These are phyloP conservation scores for Capricornis sumatraensis DNA, from an alignment of 2,113 vertebrate species.

Conservation along the genomic window DNA sequence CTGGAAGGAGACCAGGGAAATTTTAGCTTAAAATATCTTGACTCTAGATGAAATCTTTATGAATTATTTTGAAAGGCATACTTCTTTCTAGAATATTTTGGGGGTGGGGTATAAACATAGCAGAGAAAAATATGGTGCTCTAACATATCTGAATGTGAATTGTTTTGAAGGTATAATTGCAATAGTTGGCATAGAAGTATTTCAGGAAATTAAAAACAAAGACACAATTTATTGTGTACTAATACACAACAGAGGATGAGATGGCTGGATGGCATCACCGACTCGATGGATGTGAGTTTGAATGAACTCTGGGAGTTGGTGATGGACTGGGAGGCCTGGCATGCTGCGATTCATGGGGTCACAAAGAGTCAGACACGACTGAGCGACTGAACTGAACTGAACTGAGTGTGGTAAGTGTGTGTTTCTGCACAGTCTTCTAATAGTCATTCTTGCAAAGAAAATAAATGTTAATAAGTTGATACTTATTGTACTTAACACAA, in stretches of 20 bases:
- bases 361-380: too few relatives aligned
- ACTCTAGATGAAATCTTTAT: background rate
- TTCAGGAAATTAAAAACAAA: slow-evolving; percentile 22
- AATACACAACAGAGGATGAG: background rate
- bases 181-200: background rate
- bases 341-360: too few relatives aligned
- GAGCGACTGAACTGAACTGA: too few relatives aligned
- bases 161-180: background rate
- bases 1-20: slow-evolving; percentile 46
- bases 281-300: too few relatives aligned
- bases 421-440: background rate
- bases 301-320: too few relatives aligned
- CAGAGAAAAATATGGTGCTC: background rate
- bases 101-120: background rate
- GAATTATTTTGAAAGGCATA: slow-evolving; percentile 35
- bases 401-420: background rate
- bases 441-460: slow-evolving; percentile 13
- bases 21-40: slow-evolving; percentile 17
- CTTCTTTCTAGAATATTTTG: background rate
- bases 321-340: too few relatives aligned
- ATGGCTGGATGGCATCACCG: too few relatives aligned
- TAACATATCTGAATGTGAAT: background rate
- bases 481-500: background rate
- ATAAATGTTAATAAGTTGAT: background rate
- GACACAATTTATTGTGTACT: background rate